phyloP scores from a whole-genome alignment of 2,888 invertebrate species.

The Hypsopygia costalis region DNA sequence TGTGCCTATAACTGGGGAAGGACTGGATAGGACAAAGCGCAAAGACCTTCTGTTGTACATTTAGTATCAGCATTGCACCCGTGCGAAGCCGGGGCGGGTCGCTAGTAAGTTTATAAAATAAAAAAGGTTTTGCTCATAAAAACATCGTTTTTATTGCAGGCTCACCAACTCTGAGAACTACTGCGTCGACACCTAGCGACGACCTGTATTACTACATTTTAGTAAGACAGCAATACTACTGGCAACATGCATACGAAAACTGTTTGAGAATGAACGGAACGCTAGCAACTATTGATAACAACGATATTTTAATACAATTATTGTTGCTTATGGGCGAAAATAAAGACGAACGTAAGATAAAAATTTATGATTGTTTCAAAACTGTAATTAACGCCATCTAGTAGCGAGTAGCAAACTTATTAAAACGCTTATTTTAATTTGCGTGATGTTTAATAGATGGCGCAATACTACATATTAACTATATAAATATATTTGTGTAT shows the following conservation, averaged over 20 bases:
- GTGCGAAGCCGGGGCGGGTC: too few species aligned
- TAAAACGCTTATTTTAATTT: not conserved
- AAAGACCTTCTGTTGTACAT: too few species aligned
- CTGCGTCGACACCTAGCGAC: conserved; percentile 48
- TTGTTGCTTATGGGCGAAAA: conserved; percentile 66
- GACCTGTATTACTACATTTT: conserved; percentile 59
- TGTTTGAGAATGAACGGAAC: conserved; percentile 60
- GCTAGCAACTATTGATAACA: conserved; percentile 49
- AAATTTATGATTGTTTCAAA: conserved; percentile 8
- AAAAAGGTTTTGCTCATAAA: too few species aligned
- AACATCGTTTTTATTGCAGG: too few species aligned
- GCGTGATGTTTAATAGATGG: not conserved
- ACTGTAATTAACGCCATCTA: conserved; percentile 20
- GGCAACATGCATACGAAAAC: conserved; percentile 68
- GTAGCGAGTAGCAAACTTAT: conserved; percentile 5
- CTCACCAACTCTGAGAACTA: conserved; percentile 15
- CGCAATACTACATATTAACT: too few species aligned
- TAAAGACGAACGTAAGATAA: conserved; percentile 55
- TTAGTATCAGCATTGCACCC: too few species aligned
- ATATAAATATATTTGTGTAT: not conserved
- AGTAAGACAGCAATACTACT: conserved; percentile 49
- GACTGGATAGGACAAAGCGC: too few species aligned
- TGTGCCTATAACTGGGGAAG: too few species aligned
- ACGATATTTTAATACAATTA: conserved; percentile 52
- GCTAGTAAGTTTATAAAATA: too few species aligned